Conservation (phyloP, 2,113 vertebrate genomes). For the Tricholaema leucomelas region DNA sequence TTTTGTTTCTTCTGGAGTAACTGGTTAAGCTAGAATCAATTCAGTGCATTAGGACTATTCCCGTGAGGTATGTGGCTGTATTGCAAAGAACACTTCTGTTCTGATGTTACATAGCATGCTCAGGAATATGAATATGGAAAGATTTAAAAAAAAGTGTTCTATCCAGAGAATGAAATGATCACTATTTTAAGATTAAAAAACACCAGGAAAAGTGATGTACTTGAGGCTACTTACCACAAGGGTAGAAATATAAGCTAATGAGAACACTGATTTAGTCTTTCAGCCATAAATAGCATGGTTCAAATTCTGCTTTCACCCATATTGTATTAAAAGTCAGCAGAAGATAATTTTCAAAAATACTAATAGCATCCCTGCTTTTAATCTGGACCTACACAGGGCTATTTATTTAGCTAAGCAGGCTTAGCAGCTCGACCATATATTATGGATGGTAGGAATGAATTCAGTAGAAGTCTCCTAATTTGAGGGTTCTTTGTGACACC, state of each 20-base stretch:
- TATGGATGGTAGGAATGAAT: neutral
- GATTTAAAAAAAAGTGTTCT: neutral
- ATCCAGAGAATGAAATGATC: neutral
- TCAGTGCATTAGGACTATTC: neutral
- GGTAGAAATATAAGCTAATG: neutral
- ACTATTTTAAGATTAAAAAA: neutral
- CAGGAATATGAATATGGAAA: neutral
- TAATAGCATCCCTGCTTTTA: neutral
- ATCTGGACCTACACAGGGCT: neutral
- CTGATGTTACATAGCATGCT: neutral
- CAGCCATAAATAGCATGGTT: neutral
- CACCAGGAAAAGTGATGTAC: neutral
- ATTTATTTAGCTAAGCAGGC: neutral
- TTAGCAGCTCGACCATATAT: neutral
- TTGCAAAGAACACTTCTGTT: neutral
- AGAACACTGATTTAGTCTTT: neutral
- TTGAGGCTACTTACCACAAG: neutral
- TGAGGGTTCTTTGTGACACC: neutral
- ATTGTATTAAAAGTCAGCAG: neutral
- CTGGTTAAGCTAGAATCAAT: neutral
- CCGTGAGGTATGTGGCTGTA: neutral
- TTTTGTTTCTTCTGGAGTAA: neutral
- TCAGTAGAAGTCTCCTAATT: neutral
- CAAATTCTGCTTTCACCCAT: neutral
- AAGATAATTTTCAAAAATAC: neutral